Conservation (phyloP, 2,797 vertebrate genomes). For the Chiloscyllium punctatum region DNA sequence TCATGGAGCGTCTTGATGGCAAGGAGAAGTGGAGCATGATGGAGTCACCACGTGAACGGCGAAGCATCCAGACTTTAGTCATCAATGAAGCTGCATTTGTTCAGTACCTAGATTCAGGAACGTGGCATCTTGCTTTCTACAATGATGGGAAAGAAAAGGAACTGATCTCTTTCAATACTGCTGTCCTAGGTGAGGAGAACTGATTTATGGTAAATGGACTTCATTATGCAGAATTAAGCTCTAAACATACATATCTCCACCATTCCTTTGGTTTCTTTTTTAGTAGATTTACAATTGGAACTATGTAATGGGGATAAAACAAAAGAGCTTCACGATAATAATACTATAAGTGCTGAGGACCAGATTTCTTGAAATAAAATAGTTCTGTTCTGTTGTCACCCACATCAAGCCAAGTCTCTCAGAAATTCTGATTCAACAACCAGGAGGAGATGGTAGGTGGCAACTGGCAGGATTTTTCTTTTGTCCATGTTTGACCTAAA, state of each 20-base stretch:
- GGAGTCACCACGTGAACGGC: slow-evolving; percentile 82
- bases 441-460: background rate
- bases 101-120: slow-evolving; percentile 86
- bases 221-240: background rate
- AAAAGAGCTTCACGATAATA: background rate
- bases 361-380: background rate
- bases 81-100: slow-evolving; percentile 95
- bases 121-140: slow-evolving; percentile 97
- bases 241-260: background rate
- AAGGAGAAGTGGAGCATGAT: slow-evolving; percentile 99
- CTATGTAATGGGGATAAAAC: background rate
- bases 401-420: background rate
- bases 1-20: slow-evolving; percentile 94
- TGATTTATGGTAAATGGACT: background rate
- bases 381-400: background rate
- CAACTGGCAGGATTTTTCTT: background rate
- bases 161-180: slow-evolving; percentile 85
- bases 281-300: background rate
- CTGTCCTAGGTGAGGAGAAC: slow-evolving; percentile 76
- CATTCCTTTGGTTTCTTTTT: background rate
- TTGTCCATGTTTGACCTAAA: background rate
- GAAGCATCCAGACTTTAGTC: slow-evolving; percentile 90
- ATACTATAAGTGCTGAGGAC: background rate
- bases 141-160: slow-evolving; percentile 94
- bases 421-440: background rate